Evolutionary conservation across 2,888 invertebrate species (phyloP).

Genomic region (Spilosoma lubricipeda): DNA sequence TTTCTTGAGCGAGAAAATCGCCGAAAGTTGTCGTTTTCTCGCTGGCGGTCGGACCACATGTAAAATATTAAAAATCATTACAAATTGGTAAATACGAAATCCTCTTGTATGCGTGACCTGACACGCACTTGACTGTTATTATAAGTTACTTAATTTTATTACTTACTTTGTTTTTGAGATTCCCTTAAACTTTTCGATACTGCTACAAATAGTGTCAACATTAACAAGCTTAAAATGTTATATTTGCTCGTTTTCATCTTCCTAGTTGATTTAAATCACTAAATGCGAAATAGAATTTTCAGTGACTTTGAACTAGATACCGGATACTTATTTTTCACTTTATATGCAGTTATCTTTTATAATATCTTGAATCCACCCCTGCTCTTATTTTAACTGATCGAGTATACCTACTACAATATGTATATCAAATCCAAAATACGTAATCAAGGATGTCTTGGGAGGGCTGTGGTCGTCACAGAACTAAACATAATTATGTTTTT

Average conservation of each 20-base stretch:
- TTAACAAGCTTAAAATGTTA: neutral
- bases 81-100: too few species aligned
- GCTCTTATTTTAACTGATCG: neutral
- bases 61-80: too few species aligned
- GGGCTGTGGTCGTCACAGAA: neutral
- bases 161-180: neutral
- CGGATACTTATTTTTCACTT: too few species aligned
- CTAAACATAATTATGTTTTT: neutral
- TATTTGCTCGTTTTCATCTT: neutral
- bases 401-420: neutral
- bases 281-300: neutral
- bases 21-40: too few species aligned
- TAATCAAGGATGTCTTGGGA: neutral
- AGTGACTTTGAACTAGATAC: neutral
- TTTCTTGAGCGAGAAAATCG: too few species aligned
- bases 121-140: too few species aligned
- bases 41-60: too few species aligned
- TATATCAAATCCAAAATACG: neutral
- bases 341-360: too few species aligned
- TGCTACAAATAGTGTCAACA: neutral
- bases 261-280: neutral
- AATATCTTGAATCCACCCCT: neutral
- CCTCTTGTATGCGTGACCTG: too few species aligned
- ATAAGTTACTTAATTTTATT: neutral
- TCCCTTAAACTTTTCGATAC: neutral